These are phyloP conservation scores for Cydia amplana DNA, from an alignment of 1,140 invertebrate species.

Conservation along the genomic window DNA sequence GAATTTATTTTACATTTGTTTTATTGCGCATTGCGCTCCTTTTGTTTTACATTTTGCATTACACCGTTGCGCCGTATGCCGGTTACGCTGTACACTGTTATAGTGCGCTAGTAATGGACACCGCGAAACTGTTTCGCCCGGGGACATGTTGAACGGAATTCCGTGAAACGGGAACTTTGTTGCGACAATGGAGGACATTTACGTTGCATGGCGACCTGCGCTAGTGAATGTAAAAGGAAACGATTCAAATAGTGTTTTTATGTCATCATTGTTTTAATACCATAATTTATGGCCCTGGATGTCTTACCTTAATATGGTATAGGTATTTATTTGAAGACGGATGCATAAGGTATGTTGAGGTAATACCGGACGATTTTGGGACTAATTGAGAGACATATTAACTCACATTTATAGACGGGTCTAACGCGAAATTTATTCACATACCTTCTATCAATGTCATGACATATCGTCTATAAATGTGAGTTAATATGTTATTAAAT, in stretches of 20 bases:
- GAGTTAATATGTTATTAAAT: too few species aligned
- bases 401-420: too few species aligned
- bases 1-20: conserved; percentile 5
- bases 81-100: neutral
- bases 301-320: too few species aligned
- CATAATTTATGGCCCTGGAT: too few species aligned
- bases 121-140: neutral
- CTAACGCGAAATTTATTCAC: too few species aligned
- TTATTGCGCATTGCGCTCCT: neutral
- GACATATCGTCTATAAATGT: too few species aligned
- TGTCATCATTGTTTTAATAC: neutral
- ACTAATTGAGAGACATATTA: too few species aligned
- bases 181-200: conserved; percentile 4
- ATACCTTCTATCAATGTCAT: too few species aligned
- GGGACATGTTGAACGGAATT: conserved; percentile 16
- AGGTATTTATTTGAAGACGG: too few species aligned
- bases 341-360: too few species aligned
- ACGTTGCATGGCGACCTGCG: neutral
- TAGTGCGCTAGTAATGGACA: conserved; percentile 7
- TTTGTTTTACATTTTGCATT: conserved; percentile 19
- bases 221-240: neutral
- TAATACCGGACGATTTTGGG: too few species aligned
- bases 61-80: neutral
- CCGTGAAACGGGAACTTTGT: conserved; percentile 10
- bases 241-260: neutral